phyloP scores from a whole-genome alignment of 2,888 invertebrate species.

The Eristalis pertinax region DNA sequence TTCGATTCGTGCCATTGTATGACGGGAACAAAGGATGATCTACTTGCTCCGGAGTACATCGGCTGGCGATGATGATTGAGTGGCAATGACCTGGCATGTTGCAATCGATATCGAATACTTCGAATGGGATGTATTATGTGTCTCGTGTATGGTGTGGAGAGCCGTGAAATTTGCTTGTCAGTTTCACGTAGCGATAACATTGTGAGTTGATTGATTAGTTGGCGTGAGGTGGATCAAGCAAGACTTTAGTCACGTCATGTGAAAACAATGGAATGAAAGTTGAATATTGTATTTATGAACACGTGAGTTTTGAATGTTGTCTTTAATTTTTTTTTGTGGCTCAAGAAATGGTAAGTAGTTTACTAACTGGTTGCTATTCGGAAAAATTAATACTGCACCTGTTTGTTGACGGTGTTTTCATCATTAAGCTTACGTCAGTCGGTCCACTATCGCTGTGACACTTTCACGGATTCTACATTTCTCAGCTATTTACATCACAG shows the following conservation, averaged over 20 bases:
- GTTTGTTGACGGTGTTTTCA: too few species aligned
- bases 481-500: too few species aligned
- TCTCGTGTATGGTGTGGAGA: not conserved
- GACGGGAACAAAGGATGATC: too few species aligned
- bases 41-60: not conserved
- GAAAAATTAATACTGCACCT: too few species aligned
- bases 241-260: not conserved
- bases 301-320: not conserved
- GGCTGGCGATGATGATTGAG: not conserved
- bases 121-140: not conserved
- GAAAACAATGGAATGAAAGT: not conserved
- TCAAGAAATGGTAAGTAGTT: not conserved
- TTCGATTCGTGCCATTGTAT: too few species aligned
- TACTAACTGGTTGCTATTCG: too few species aligned
- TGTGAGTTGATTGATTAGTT: not conserved
- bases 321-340: not conserved
- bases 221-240: not conserved
- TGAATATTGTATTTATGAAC: not conserved
- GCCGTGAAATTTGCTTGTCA: not conserved
- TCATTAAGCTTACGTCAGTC: too few species aligned
- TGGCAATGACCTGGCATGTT: not conserved
- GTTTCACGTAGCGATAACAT: not conserved
- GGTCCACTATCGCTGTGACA: too few species aligned
- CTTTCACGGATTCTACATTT: too few species aligned
- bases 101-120: not conserved